Conservation (phyloP, 1,140 invertebrate species). For the Whitmania pigra region DNA sequence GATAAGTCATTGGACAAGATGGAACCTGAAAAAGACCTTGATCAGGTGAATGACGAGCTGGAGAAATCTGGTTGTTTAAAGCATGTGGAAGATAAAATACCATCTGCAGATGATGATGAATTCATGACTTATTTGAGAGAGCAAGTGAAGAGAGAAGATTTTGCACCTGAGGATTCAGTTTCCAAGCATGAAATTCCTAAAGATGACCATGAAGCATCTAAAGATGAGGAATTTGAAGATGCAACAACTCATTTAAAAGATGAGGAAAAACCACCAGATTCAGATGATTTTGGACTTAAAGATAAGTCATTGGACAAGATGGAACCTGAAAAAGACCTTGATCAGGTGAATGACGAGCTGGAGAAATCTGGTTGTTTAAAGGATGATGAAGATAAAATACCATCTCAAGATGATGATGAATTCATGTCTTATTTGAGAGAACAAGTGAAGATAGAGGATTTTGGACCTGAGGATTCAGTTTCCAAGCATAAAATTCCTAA, state of each 20-base stretch:
- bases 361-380: background rate
- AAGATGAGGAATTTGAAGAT: no score
- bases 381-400: background rate
- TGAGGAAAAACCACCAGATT: background rate
- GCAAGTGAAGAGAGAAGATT: no score
- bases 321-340: background rate
- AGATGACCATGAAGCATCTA: no score
- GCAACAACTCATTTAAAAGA: background rate
- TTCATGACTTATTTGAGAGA: no score
- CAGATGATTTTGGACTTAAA: background rate
- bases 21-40: background rate
- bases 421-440: no score
- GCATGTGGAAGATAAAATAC: background rate
- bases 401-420: background rate
- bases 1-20: background rate
- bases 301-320: background rate
- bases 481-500: background rate
- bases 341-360: background rate
- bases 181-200: no score
- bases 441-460: no score
- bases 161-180: no score
- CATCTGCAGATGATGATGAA: background rate
- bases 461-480: background rate
- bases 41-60: background rate
- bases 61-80: conserved; percentile 1